phyloP scores from a whole-genome alignment of 1,140 invertebrate genomes.

The Sycophila sp. region DNA sequence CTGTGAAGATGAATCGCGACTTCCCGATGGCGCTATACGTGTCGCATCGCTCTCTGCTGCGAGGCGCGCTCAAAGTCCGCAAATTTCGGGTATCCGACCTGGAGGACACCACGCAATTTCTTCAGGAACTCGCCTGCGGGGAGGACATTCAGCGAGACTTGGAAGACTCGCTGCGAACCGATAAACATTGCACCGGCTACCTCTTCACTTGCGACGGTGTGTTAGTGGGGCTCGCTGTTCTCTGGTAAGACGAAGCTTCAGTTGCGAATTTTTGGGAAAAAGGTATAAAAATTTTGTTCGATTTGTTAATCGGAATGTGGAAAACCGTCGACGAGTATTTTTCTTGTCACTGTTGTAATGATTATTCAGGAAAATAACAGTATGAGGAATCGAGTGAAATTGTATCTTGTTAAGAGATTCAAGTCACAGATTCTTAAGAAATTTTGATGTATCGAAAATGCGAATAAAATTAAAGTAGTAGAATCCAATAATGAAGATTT shows the following conservation, averaged over 20 bases:
- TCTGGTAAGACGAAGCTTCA: constrained; percentile 45
- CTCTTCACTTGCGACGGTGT: constrained; percentile 63
- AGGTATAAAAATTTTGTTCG: background rate
- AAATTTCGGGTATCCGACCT: constrained; percentile 42
- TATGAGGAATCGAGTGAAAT: too few relatives aligned
- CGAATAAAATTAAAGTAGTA: too few relatives aligned
- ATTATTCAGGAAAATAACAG: too few relatives aligned
- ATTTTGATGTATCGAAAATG: too few relatives aligned
- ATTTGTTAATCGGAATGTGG: constrained; percentile 36
- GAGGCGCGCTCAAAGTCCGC: constrained; percentile 56
- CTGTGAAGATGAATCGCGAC: constrained; percentile 66
- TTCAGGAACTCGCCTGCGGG: constrained; percentile 40
- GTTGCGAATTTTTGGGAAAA: background rate
- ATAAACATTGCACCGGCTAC: constrained; percentile 44
- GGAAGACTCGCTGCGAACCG: constrained; percentile 26
- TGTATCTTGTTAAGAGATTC: too few relatives aligned
- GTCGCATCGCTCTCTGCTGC: constrained; percentile 70
- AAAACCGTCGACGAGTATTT: too few relatives aligned
- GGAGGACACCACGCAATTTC: constrained; percentile 40
- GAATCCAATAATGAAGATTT: too few relatives aligned
- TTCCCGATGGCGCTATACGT: constrained; percentile 73
- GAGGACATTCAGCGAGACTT: constrained; percentile 47
- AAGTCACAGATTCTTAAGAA: too few relatives aligned
- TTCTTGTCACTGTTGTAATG: too few relatives aligned
- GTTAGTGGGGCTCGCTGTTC: constrained; percentile 66